Evolutionary conservation across 1,140 invertebrate genomes (phyloP), one percentile per base, ranked within the genome.

Genomic region (Drosophila dunni): DNA sequence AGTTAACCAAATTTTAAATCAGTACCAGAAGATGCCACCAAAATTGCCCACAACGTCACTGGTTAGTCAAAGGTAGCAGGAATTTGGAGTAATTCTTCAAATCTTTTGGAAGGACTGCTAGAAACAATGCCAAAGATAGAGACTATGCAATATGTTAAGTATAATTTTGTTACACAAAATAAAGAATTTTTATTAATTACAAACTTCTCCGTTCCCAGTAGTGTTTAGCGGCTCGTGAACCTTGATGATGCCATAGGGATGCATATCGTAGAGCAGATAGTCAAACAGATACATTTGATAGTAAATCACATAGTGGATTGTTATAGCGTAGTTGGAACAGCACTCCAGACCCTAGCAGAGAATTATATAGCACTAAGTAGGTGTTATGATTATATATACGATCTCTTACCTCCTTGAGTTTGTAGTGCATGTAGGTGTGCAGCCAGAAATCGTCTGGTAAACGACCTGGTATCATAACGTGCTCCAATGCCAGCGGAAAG

Each of bases 201-300:
- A 29, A 29, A 24, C 3, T 5, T 29, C 0, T 4, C 6, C 24
- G 24, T 29, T 1, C 24, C 24, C 5, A 6, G 24, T 29, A 6
- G 6, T 29, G 24, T 29, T 40, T 1, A 61, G 13, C 1, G 50
- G 24, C 8, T 70, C 72, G 42, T 83, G 67, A 1, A 50, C 72
- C 42, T 20, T 24, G 2, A 72, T 38, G 7, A 84, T 62, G 40
- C 96, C 96, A 81, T 96, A 97, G 3, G 97, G 97, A 66, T 95
- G 94, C 33, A 97, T 93, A 88, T 97, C 96, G 88, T 98, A 98
- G 46, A 98, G 95, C 24, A 98, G 92, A 91, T 97, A 98, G 68
- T 98, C 97, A 7, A 98, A 89, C 2, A 97, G 95, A 90, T 98
- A 97, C 96, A 98, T 97, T 93, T 95, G 94, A 79, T 97, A 95